Evolutionary conservation across 2,888 invertebrate genomes (phyloP).

Genomic region (Halocaridina rubra): DNA sequence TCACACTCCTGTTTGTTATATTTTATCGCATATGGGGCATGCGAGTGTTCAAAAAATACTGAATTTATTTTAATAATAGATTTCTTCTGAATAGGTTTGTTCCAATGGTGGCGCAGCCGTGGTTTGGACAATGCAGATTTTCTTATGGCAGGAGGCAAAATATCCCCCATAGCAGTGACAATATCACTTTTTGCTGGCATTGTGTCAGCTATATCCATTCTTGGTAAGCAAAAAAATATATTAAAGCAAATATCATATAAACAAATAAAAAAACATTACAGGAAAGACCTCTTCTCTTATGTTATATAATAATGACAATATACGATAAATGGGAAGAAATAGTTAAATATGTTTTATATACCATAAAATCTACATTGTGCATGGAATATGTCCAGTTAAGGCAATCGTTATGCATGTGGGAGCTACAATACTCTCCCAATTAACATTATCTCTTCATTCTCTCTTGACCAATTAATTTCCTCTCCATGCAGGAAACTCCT

Average conservation of each 20-base stretch:
- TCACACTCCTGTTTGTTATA: too few species aligned
- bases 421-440: too few species aligned
- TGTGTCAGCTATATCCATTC: conserved; percentile 38
- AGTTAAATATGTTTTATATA: neutral
- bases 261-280: too few species aligned
- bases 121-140: conserved; percentile 36
- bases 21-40: too few species aligned
- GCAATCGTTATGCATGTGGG: too few species aligned
- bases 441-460: neutral
- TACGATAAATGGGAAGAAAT: neutral
- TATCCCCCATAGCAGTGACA: conserved; percentile 52
- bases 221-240: neutral
- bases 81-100: too few species aligned
- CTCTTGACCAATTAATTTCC: neutral
- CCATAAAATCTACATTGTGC: neutral
- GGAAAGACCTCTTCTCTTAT: neutral
- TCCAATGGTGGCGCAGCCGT: conserved; percentile 26
- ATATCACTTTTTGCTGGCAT: conserved; percentile 39
- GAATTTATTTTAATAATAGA: too few species aligned
- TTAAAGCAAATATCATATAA: neutral
- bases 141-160: conserved; percentile 46
- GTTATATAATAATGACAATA: neutral
- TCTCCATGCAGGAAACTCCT: conserved; percentile 66
- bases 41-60: too few species aligned
- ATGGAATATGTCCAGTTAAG: too few species aligned